Base-by-base conservation (phyloP, 2,888 invertebrate genomes). In the Epistrophe eligans region DNA sequence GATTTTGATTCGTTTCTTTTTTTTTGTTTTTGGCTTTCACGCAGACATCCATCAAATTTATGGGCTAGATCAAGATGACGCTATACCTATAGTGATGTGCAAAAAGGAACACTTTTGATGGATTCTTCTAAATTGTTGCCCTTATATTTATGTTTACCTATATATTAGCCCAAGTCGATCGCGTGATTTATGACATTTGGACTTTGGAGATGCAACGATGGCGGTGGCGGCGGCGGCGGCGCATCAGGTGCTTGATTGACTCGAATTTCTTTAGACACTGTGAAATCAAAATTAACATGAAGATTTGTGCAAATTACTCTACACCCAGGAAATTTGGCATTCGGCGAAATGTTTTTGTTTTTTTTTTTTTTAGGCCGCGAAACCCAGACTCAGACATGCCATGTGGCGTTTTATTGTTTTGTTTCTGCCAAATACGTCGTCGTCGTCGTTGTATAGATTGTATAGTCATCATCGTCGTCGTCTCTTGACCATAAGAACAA, bases 181-280 rank as follows among this genome's bases (percentile, higher is more conserved):
- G 87, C 87, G 79, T 87, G 83, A 87, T 87, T 87, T 87, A 87
- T 87, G 83, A 83, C 87, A 0, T 66, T 66, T 66, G 32, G 28
- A 48, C 45, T 45, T 77, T 77, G 57, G 13, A 66, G 72, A 77
- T 70, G 64, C 1, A 43, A 10, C 4, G 8, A 24, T n/a, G 6
- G 57, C 1, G 43, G 5, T 1, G 8, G 24, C 32, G 24, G 3
- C 24, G 24, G 24, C 24, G 8, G 28, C 24, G 7, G 9, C 32
- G 45, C 72, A 87, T 87, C 83, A 87, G 87, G 79, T 87, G 87
- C 82, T 76, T 87, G 87, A 87, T 87, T 87, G 87, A 87, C 83
- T 83, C 76, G 64, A 35, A 60, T 62, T 43, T 62, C 43, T 58
- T 32, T 15, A 2, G 9, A 19, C 50, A 24, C 11, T 24, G 24